Conservation (phyloP, 2,113 vertebrate genomes). For the Callocephalon fimbriatum region DNA sequence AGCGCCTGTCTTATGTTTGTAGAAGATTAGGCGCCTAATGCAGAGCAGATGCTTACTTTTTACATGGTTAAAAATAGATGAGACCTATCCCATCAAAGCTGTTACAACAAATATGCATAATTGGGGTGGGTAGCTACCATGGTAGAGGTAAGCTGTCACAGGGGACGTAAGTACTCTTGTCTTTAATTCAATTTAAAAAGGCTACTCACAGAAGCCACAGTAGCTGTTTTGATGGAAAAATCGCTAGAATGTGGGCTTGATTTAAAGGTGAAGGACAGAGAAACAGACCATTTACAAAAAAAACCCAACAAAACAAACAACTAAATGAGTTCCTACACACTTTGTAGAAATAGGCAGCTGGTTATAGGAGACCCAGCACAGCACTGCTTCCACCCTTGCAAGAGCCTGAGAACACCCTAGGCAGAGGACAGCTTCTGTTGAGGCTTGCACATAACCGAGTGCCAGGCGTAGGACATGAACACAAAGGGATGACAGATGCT, state of each 20-base stretch:
- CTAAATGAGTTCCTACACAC: neutral
- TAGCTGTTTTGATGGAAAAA: neutral
- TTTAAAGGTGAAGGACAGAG: neutral
- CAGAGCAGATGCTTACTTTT: neutral
- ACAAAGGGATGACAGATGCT: neutral
- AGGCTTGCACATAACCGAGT: neutral
- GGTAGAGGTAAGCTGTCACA: neutral
- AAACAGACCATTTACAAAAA: neutral
- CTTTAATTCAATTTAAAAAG: neutral
- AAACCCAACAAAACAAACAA: neutral
- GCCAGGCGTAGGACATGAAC: neutral
- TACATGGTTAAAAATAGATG: neutral
- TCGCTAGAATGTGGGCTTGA: neutral
- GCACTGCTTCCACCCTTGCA: neutral
- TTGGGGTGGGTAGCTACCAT: neutral
- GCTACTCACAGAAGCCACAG: accelerated
- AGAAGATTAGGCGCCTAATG: neutral
- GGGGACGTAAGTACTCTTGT: neutral
- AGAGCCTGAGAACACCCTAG: neutral
- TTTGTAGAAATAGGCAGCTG: neutral
- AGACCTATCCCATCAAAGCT: neutral
- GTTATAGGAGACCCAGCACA: neutral
- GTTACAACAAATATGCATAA: neutral
- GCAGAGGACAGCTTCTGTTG: slow-evolving; percentile 21
- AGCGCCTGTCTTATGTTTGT: slow-evolving; percentile 7